A percentile compares a stretch with the other conserved stretches of the same genome.
These are phyloP conservation scores for Acanthurus tractus DNA, from an alignment of 2,797 vertebrate genomes.

Conservation along the genomic window DNA sequence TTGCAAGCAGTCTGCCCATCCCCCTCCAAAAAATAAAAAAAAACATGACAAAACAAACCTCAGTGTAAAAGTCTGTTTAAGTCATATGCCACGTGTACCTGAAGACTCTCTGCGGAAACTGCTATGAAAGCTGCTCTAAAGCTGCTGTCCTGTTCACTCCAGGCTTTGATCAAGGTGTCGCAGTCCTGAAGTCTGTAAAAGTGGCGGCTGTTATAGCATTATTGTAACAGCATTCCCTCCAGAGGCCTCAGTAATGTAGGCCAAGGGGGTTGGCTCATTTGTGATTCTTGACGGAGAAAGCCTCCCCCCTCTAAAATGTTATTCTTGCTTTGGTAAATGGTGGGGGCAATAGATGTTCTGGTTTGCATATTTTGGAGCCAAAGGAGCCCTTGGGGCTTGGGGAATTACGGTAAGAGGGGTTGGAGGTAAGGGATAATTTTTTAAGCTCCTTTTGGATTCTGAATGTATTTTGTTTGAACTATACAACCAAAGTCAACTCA, in stretches of 20 bases:
- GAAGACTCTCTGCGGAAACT: slow-evolving; percentile 22
- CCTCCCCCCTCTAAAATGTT: slow-evolving; percentile 51
- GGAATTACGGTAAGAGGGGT: slow-evolving; percentile 40
- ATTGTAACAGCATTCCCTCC: slow-evolving; percentile 35
- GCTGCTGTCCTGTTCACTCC: slow-evolving; percentile 3
- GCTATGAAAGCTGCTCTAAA: slow-evolving; percentile 20
- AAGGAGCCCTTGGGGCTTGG: slow-evolving; percentile 60
- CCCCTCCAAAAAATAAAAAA: neutral
- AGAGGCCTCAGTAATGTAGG: slow-evolving; percentile 61
- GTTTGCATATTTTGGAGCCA: slow-evolving; percentile 48
- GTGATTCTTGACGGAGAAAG: slow-evolving; percentile 38
- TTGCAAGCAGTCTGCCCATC: neutral
- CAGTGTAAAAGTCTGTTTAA: neutral
- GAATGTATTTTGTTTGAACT: neutral
- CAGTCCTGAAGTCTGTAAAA: slow-evolving; percentile 19
- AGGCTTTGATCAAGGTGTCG: slow-evolving; percentile 54
- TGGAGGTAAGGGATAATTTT: slow-evolving; percentile 5
- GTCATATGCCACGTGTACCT: slow-evolving; percentile 25
- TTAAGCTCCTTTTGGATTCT: slow-evolving; percentile 5
- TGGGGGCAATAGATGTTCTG: slow-evolving; percentile 41
- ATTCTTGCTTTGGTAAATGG: slow-evolving; percentile 53
- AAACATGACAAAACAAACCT: neutral
- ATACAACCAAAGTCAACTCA: neutral
- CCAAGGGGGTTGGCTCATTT: slow-evolving; percentile 59
- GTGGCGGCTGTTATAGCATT: slow-evolving; percentile 11